Evolutionary conservation across 2,888 invertebrate genomes (phyloP).

Genomic region (Nyleta sp.): DNA sequence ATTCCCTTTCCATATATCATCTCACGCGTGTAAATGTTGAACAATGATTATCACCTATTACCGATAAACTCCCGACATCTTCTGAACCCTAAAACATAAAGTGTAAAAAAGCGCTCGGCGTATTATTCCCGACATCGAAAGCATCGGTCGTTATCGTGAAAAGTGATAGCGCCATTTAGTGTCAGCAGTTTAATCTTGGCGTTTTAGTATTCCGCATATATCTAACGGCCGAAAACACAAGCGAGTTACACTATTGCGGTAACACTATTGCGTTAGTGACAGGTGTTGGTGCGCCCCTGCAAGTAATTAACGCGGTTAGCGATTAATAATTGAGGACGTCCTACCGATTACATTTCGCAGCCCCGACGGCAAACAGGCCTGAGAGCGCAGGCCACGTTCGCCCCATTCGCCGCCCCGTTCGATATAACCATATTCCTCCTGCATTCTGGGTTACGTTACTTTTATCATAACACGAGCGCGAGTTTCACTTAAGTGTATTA

Average conservation of each 20-base stretch:
- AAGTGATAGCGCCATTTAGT: conserved; percentile 53
- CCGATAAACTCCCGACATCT: too few relatives aligned
- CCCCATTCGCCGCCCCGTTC: conserved; percentile 55
- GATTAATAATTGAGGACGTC: conserved; percentile 80
- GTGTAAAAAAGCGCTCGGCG: neutral
- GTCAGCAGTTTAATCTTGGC: conserved; percentile 52
- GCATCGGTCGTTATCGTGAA: conserved; percentile 35
- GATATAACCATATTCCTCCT: conserved; percentile 67
- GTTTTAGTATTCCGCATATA: conserved; percentile 53
- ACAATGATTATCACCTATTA: too few relatives aligned
- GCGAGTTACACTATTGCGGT: conserved; percentile 49
- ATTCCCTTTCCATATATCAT: too few relatives aligned
- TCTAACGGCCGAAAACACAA: conserved; percentile 39
- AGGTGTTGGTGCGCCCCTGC: conserved; percentile 75
- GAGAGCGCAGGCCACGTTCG: conserved; percentile 36
- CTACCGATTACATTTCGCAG: conserved; percentile 81
- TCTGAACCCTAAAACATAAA: neutral
- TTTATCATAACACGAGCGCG: conserved; percentile 68
- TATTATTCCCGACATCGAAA: conserved; percentile 14
- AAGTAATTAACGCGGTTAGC: conserved; percentile 81
- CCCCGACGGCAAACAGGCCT: conserved; percentile 67
- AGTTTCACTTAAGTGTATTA: conserved; percentile 9
- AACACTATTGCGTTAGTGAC: conserved; percentile 78
- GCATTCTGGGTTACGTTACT: conserved; percentile 71
- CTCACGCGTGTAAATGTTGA: too few relatives aligned